phyloP scores from a whole-genome alignment of 2,797 vertebrate species.

The Tapirus indicus region DNA sequence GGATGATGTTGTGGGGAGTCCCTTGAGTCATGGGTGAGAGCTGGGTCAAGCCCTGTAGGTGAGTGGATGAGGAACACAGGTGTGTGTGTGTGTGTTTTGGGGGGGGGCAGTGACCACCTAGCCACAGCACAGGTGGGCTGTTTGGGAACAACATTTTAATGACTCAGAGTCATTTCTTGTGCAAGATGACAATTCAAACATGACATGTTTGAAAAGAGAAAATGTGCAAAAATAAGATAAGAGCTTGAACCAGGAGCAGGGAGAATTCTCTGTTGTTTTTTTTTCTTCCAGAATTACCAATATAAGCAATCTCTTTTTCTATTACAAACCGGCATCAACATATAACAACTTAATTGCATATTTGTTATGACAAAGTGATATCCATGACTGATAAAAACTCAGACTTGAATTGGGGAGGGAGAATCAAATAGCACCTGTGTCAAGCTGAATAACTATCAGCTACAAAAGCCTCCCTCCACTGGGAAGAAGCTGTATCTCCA shows the following conservation, averaged over 20 bases:
- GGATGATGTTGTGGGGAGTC: neutral
- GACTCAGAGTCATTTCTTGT: neutral
- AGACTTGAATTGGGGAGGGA: slow-evolving; percentile 37
- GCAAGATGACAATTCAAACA: neutral
- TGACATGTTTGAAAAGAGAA: slow-evolving; percentile 27
- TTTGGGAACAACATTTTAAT: slow-evolving; percentile 4
- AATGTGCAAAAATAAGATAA: slow-evolving; percentile 67
- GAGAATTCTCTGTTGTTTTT: neutral
- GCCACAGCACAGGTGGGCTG: neutral
- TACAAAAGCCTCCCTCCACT: neutral
- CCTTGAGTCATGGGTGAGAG: neutral
- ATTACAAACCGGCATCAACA: neutral
- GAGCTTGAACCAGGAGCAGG: neutral
- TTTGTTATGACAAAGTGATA: slow-evolving; percentile 42
- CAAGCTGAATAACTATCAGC: neutral
- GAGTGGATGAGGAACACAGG: neutral
- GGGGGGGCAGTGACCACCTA: too few species aligned
- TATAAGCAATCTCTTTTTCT: neutral
- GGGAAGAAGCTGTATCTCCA: neutral
- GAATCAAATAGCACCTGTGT: neutral
- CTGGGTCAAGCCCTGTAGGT: neutral
- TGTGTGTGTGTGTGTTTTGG: too few species aligned
- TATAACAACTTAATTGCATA: slow-evolving; percentile 28
- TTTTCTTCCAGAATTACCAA: neutral
- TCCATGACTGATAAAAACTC: neutral